These are phyloP conservation scores for Malurus splendens DNA, from an alignment of 2,797 vertebrate species.

Conservation along the genomic window DNA sequence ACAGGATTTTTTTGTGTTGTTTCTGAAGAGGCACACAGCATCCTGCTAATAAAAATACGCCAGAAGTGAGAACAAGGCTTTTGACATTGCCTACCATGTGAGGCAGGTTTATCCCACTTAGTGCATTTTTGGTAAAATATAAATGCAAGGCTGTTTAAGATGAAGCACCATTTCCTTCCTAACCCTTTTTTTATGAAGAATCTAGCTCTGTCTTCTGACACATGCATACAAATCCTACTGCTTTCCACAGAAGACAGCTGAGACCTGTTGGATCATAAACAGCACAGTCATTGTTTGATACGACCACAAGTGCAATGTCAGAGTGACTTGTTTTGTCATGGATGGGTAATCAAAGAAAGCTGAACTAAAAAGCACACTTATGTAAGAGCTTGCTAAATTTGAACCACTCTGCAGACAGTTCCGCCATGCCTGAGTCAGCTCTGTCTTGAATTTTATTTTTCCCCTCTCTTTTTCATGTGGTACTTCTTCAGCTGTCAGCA, in stretches of 20 bases:
- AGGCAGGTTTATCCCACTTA: background rate
- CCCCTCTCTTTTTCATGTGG: background rate
- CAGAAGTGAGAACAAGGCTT: background rate
- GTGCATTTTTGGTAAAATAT: background rate
- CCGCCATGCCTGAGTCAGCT: background rate
- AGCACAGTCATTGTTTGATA: background rate
- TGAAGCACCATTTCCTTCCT: background rate
- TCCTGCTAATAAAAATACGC: background rate
- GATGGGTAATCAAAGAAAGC: background rate
- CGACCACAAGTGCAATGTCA: background rate
- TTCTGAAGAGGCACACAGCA: background rate
- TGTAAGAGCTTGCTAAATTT: background rate
- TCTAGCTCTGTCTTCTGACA: background rate
- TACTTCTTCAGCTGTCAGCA: background rate
- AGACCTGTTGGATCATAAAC: background rate
- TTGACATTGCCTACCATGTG: background rate
- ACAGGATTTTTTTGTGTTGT: background rate
- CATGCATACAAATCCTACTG: background rate
- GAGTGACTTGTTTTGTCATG: background rate
- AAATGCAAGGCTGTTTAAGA: background rate
- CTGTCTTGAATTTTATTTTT: background rate
- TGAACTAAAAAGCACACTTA: background rate
- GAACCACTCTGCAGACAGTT: background rate
- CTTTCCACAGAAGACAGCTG: background rate
- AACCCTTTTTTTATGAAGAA: background rate